These are phyloP conservation scores for Bibio marci DNA, from an alignment of 2,888 invertebrate genomes.

Conservation along the genomic window DNA sequence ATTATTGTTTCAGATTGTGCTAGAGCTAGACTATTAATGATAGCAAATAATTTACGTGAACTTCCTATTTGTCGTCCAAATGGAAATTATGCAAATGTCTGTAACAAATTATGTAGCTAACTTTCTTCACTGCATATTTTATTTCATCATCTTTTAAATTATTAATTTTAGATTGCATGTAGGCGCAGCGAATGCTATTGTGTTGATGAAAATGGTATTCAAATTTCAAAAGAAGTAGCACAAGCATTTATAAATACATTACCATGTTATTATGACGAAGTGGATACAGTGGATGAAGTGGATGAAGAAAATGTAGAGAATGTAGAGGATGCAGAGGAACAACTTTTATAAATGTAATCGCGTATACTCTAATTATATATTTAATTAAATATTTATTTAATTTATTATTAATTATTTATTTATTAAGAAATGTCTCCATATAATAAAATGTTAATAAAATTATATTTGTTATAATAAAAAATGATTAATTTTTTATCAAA, in stretches of 20 bases:
- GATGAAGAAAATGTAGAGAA: too few relatives aligned
- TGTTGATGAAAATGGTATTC: constrained; percentile 42
- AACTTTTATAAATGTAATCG: too few relatives aligned
- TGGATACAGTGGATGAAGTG: not conserved
- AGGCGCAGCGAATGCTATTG: constrained; percentile 42
- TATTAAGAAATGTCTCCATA: too few relatives aligned
- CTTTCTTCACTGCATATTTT: constrained; percentile 1
- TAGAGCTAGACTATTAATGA: constrained; percentile 32
- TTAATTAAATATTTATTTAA: too few relatives aligned
- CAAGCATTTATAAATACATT: not conserved
- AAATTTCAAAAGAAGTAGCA: constrained; percentile 22
- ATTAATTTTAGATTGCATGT: constrained; percentile 33
- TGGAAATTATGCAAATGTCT: constrained; percentile 38
- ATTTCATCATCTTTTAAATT: too few relatives aligned
- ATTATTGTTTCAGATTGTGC: too few relatives aligned
- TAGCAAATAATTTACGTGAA: constrained; percentile 24
- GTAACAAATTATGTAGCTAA: not conserved
- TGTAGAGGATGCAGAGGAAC: too few relatives aligned
- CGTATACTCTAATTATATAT: too few relatives aligned
- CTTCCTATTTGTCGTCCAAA: constrained; percentile 40
- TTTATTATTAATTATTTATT: too few relatives aligned
- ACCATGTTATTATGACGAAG: constrained; percentile 14
- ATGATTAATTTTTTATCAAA: too few relatives aligned
- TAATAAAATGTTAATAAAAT: too few relatives aligned
- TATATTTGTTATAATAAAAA: too few relatives aligned